Evolutionary conservation across 2,888 invertebrate genomes (phyloP).

Genomic region (Drosophila trichaetosa): DNA sequence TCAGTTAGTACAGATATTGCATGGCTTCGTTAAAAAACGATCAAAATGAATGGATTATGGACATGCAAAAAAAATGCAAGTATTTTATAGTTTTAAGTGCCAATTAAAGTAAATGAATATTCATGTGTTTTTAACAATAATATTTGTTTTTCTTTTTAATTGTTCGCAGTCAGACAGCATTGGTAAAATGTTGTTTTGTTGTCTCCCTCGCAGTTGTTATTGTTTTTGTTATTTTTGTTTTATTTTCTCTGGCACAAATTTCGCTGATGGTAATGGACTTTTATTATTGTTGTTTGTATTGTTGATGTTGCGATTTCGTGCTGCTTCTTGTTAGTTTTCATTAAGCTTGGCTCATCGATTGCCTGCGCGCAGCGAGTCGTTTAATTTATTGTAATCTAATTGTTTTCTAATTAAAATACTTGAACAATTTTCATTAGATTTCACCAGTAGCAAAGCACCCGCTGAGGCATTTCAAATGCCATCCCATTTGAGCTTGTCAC

Average conservation of each 20-base stretch:
- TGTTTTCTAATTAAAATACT: constrained; percentile 70
- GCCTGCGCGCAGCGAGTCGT: constrained; percentile 75
- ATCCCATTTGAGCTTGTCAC: constrained; percentile 23
- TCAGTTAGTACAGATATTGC: neutral
- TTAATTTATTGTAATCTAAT: constrained; percentile 79
- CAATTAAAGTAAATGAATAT: constrained; percentile 60
- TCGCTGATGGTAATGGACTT: constrained; percentile 45
- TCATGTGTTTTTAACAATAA: constrained; percentile 29
- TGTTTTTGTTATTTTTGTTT: constrained; percentile 26
- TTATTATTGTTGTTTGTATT: constrained; percentile 28
- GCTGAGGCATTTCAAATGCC: constrained; percentile 4
- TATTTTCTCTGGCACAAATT: constrained; percentile 78
- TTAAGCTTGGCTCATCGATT: constrained; percentile 63
- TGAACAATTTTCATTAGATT: constrained; percentile 55
- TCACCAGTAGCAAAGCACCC: constrained; percentile 53
- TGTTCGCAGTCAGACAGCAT: constrained; percentile 44
- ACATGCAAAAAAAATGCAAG: constrained; percentile 61
- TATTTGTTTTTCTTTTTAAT: constrained; percentile 64
- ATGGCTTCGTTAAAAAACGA: neutral
- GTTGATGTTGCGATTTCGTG: constrained; percentile 41
- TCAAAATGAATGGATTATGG: constrained; percentile 22
- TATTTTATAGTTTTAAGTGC: constrained; percentile 33
- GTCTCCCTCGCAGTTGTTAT: constrained; percentile 13
- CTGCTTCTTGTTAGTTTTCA: constrained; percentile 43
- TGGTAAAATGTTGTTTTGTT: constrained; percentile 39